Conservation (phyloP, 2,888 invertebrate genomes). For the Ochropleura plecta region DNA sequence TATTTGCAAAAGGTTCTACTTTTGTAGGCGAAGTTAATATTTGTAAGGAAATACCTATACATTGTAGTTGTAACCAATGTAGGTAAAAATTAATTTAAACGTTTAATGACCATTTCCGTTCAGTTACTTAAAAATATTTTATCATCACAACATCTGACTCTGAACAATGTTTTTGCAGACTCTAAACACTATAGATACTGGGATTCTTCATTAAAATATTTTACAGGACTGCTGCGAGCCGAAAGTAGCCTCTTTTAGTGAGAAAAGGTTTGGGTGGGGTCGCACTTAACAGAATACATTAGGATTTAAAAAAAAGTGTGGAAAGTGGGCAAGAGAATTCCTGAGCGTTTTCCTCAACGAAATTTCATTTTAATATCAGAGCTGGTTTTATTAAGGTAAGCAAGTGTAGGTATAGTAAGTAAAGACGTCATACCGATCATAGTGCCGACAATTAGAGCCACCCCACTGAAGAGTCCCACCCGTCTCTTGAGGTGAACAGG, state of each 20-base stretch:
- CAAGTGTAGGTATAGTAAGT: slow-evolving; percentile 3
- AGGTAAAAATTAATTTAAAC: slow-evolving; percentile 1
- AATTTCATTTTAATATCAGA: slow-evolving; percentile 25
- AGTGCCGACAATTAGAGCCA: slow-evolving; percentile 99
- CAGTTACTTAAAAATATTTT: not conserved
- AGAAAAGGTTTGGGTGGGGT: slow-evolving; percentile 28
- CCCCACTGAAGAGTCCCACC: slow-evolving; percentile 99
- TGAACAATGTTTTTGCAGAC: slow-evolving; percentile 1
- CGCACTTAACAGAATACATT: slow-evolving; percentile 28
- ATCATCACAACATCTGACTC: not conserved
- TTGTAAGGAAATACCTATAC: slow-evolving; percentile 9
- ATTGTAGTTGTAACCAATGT: slow-evolving; percentile 28
- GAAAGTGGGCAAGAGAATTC: not conserved
- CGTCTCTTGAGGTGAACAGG: slow-evolving; percentile 99
- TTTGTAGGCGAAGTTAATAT: slow-evolving; percentile 37
- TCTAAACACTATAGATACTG: not conserved
- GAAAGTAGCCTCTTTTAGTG: slow-evolving; percentile 16
- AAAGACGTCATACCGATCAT: slow-evolving; percentile 95
- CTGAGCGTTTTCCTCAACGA: slow-evolving; percentile 28
- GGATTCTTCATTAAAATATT: slow-evolving; percentile 27
- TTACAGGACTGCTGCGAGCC: slow-evolving; percentile 1
- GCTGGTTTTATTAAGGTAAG: slow-evolving; percentile 18
- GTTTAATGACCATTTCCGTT: slow-evolving; percentile 7
- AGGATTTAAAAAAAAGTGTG: slow-evolving; percentile 20
- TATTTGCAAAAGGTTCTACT: slow-evolving; percentile 41